Base-by-base conservation (phyloP, 1,140 invertebrate species). In the Dryas iulia region DNA sequence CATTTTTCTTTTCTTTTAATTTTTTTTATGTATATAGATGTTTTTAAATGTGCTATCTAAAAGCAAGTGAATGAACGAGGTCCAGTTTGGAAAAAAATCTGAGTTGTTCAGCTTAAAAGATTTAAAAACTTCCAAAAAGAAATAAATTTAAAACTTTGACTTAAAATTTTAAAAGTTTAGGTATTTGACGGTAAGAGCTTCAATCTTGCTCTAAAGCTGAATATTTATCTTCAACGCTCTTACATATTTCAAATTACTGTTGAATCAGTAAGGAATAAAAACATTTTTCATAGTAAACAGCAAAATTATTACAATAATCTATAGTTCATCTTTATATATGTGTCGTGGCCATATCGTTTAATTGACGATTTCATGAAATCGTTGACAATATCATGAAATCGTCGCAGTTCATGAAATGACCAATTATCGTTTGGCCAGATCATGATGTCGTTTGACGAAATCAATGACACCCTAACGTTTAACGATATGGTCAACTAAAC, bases 181-280 rank as follows among this genome's bases (percentile, higher is more conserved):
- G 14, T 47, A 47, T 47, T 47, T 47, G 35, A 47, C 35, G 35
- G 35, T 47, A 47, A 47, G 35, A 47, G 14, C 35, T 47, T 47
- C 35, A 47, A 47, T 47, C 35, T 47, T 47, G 14, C 35, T 47
- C 35, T 47, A 21, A 47, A 47, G 35, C 14, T 47, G 35, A 21
- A 47, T 47, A 47, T 47, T 47, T 47, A 47, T 47, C 14, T 47
- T 47, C 39, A 21, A 10, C 14, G 14, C 7, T 7, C 18, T 21
- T 47, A 47, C 18, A 47, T 47, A 47, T 47, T 47, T 47, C 39
- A 47, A 47, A 47, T 47, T 47, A 47, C 6, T 47, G 39, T 47
- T n/a, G 35, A 39, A 39, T 39, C 18, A 47, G 39, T 47, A 47
- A 18, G 21, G 14, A 47, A 47, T 6, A 8, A 10, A n/a, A 39